Conservation (phyloP, 2,113 vertebrate species). For the Cisticola juncidis region DNA sequence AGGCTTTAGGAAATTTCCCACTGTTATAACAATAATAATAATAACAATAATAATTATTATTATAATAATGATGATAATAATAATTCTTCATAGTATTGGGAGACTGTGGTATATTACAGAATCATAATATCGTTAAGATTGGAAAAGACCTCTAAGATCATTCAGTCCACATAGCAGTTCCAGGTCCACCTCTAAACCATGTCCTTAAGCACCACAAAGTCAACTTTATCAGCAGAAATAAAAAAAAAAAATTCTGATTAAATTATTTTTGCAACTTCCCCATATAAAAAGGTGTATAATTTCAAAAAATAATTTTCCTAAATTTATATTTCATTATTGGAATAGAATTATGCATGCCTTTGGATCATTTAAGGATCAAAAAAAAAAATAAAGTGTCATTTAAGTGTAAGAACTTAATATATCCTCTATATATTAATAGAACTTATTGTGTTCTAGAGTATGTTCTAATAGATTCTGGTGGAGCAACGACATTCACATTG, state of each 20-base stretch:
- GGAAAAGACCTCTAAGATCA: not conserved
- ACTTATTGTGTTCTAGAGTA: not conserved
- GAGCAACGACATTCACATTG: not conserved
- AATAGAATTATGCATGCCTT: not conserved
- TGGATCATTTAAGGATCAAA: not conserved
- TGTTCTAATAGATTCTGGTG: not conserved
- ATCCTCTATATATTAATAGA: not conserved
- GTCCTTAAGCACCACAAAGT: not conserved
- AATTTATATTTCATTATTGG: not conserved
- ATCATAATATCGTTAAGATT: not conserved
- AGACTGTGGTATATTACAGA: not conserved
- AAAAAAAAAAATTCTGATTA: not conserved
- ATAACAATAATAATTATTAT: no score
- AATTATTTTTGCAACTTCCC: not conserved
- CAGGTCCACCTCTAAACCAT: not conserved
- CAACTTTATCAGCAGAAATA: not conserved
- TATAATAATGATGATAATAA: no score
- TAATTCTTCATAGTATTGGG: not conserved
- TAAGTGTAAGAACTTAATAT: not conserved
- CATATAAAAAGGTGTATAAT: not conserved
- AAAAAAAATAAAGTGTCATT: not conserved
- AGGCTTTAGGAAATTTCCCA: not conserved
- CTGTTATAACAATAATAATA: not conserved
- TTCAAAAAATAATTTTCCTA: rapidly evolving
- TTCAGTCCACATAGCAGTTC: not conserved